Percentiles rank a stretch among this genome's conserved stretches.
Conservation (phyloP, 2,113 vertebrate species). For the Amblyornis subalaris region DNA sequence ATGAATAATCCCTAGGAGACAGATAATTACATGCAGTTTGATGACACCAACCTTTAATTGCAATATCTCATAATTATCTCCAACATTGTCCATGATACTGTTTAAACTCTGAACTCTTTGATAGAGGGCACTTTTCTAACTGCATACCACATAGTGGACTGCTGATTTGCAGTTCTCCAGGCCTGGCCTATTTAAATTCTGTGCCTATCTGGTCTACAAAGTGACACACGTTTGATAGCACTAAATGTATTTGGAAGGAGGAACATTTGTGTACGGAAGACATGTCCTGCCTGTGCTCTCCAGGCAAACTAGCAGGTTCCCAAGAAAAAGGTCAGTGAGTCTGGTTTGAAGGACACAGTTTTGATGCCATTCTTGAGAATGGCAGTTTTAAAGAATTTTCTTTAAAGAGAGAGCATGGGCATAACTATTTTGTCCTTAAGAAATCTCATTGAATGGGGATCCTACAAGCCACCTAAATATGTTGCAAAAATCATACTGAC, state of each 20-base stretch:
- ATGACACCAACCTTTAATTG: background rate
- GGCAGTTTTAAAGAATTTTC: background rate
- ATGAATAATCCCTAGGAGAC: conserved; percentile 76
- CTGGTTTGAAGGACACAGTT: background rate
- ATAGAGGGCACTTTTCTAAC: background rate
- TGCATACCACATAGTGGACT: background rate
- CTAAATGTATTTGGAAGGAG: background rate
- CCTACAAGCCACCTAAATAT: background rate
- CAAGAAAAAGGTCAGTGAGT: background rate
- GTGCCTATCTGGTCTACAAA: background rate
- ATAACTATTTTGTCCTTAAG: background rate
- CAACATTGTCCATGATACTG: background rate
- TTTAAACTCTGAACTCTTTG: background rate
- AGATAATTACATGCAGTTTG: background rate
- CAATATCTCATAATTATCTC: background rate
- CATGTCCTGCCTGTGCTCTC: background rate
- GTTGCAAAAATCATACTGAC: background rate
- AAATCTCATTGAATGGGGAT: background rate
- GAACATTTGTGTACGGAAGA: background rate
- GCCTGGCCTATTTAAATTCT: background rate
- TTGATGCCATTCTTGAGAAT: background rate
- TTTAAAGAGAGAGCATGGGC: background rate
- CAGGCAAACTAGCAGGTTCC: background rate
- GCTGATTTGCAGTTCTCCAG: background rate
- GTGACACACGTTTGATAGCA: background rate